These are phyloP conservation scores for Pseudachorutes palmiensis DNA, from an alignment of 1,140 invertebrate genomes.

Conservation along the genomic window DNA sequence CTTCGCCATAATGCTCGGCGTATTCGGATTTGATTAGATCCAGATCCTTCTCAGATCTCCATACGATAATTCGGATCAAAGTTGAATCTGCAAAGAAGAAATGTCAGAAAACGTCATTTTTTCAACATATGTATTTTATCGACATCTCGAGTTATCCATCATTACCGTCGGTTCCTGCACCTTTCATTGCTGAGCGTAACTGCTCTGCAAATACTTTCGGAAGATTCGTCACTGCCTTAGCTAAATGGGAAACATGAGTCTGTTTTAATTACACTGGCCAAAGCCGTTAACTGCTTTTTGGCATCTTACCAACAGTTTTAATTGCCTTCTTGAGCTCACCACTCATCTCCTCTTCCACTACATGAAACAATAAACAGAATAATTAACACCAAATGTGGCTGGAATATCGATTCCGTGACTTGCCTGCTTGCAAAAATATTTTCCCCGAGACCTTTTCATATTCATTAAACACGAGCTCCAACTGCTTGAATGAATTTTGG, in stretches of 20 bases:
- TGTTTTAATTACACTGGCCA: too few relatives aligned
- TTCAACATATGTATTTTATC: too few relatives aligned
- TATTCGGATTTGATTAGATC: neutral
- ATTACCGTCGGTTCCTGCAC: neutral
- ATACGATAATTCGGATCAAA: slow-evolving; percentile 6
- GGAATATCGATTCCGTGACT: too few relatives aligned
- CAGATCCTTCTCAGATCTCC: slow-evolving; percentile 9
- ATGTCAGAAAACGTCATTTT: neutral
- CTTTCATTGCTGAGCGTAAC: neutral
- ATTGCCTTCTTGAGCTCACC: slow-evolving; percentile 5
- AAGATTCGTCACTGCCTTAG: neutral
- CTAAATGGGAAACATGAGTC: neutral
- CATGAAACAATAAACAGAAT: neutral
- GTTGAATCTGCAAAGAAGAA: neutral
- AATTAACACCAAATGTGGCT: too few relatives aligned
- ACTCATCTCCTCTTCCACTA: slow-evolving; percentile 9
- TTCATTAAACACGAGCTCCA: neutral
- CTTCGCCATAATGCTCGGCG: neutral
- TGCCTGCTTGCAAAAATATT: slow-evolving; percentile 2
- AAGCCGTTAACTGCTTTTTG: neutral
- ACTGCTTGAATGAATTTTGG: slow-evolving; percentile 1
- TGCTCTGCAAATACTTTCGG: slow-evolving; percentile 8
- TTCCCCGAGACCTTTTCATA: slow-evolving; percentile 2
- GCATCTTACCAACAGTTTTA: slow-evolving; percentile 1
- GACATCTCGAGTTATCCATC: too few relatives aligned